Base-by-base conservation (phyloP, 2,888 invertebrate genomes). In the Macropis europaea region DNA sequence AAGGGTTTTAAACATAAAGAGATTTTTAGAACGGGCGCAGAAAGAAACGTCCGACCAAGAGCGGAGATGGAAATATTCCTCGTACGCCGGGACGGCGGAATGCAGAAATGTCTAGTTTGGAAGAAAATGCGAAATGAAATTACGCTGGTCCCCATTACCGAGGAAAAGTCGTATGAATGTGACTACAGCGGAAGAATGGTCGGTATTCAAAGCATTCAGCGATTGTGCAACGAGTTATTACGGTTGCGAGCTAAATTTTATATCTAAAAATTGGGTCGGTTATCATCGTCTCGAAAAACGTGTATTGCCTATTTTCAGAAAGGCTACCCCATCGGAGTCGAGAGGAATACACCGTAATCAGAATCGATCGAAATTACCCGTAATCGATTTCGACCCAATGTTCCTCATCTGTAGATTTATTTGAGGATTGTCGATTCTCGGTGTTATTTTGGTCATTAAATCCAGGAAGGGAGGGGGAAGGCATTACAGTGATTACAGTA, bases 71-170 rank as follows among this genome's bases (percentile, higher is more conserved):
- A 45, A 61, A 63, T 68, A 73, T 76, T 73, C 43, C 42, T 64
- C 42, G 32, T 52, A 43, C 17, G 7, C 11, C 30, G 54, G 48
- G 47, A 56, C 38, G 45, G 30, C 5, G 73, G 79, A 70, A 78
- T 67, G 69, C 57, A 24, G 40, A 15, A 52, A 38, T 63, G 66
- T 63, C 66, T 50, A 57, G 79, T 63, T 68, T 63, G 36, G 47
- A 42, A 56, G 79, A 63, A 76, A 73, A 76, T 68, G 73, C 43
- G 71, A 79, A 76, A 66, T 63, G 62, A 60, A 79, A 79, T 74
- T 79, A 71, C 68, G 52, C 62, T 15, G 30, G 53, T 48, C 42
- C 54, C 57, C 68, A 52, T 71, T 59, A 56, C 57, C 45, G 32
- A 48, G 30, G 61, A 34, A 68, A 66, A 64, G 17, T 52, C 52